Conservation (phyloP, 1,140 invertebrate species). For the Wiebesia pumilae region DNA sequence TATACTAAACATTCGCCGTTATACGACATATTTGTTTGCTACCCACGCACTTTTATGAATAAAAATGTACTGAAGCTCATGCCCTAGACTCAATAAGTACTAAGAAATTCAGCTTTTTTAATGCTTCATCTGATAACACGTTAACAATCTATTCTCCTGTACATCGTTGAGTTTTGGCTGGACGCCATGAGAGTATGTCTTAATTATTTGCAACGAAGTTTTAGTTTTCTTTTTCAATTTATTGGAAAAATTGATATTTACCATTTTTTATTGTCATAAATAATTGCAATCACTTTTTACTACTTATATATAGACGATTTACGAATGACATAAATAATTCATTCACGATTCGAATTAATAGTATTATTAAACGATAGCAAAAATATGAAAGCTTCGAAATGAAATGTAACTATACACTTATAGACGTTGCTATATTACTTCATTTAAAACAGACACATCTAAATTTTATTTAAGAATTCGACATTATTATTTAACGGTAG, state of each 20-base stretch:
- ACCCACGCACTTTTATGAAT: background rate
- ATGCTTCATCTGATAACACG: too few relatives aligned
- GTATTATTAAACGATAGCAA: too few relatives aligned
- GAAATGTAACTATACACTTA: too few relatives aligned
- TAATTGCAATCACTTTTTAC: too few relatives aligned
- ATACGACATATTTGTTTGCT: background rate
- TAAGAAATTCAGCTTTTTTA: background rate
- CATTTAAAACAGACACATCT: background rate
- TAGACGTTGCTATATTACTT: too few relatives aligned
- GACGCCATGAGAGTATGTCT: background rate
- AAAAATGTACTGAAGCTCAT: too few relatives aligned
- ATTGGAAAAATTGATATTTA: background rate
- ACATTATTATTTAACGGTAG: background rate
- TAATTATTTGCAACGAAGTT: background rate
- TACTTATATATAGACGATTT: too few relatives aligned
- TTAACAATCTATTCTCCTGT: background rate
- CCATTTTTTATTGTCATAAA: too few relatives aligned
- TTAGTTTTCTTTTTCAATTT: background rate
- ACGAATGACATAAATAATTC: too few relatives aligned
- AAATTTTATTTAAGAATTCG: background rate
- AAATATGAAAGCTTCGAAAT: too few relatives aligned
- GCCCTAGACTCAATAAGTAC: background rate
- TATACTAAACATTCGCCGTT: background rate
- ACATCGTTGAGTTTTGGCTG: background rate
- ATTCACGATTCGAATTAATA: too few relatives aligned